Evolutionary conservation across 2,888 invertebrate genomes (phyloP).

Genomic region (Gandaritis pyraliata): DNA sequence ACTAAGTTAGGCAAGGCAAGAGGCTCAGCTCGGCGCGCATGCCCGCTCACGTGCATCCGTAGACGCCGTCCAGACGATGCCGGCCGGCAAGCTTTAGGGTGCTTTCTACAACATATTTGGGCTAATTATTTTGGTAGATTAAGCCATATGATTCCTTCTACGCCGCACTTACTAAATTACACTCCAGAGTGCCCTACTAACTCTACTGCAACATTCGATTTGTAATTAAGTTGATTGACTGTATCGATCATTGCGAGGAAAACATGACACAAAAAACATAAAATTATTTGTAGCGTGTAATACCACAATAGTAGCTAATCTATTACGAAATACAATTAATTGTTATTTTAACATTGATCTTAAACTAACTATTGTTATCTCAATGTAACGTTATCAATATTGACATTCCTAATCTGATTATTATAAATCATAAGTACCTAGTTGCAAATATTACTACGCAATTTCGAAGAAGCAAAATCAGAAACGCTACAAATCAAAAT

Average conservation of each 20-base stretch:
- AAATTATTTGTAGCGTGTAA: conserved; percentile 18
- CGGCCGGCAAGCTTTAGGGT: conserved; percentile 48
- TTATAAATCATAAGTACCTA: conserved; percentile 34
- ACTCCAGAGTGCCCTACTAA: conserved; percentile 2
- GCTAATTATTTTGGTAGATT: conserved; percentile 25
- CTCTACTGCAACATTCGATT: conserved; percentile 1
- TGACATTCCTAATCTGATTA: conserved; percentile 41
- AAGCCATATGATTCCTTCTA: conserved; percentile 16
- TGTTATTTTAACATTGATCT: conserved; percentile 33
- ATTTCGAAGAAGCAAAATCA: conserved; percentile 1
- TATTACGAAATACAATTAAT: conserved; percentile 20
- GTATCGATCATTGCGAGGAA: conserved; percentile 20
- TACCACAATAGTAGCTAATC: conserved; percentile 25
- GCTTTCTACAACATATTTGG: conserved; percentile 40
- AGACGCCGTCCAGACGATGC: conserved; percentile 69
- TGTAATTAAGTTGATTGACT: conserved; percentile 1
- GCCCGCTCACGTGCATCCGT: conserved; percentile 60
- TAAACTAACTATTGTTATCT: conserved; percentile 41
- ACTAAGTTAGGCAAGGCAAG: conserved; percentile 55
- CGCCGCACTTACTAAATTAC: conserved; percentile 9
- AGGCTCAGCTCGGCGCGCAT: conserved; percentile 55
- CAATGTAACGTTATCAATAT: conserved; percentile 38
- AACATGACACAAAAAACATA: conserved; percentile 32
- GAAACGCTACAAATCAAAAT: too few species aligned
- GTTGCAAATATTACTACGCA: conserved; percentile 27